Evolutionary conservation across 2,113 vertebrate genomes (phyloP), one percentile per base, ranked within the genome.

Genomic region (Hypanus sabinus): DNA sequence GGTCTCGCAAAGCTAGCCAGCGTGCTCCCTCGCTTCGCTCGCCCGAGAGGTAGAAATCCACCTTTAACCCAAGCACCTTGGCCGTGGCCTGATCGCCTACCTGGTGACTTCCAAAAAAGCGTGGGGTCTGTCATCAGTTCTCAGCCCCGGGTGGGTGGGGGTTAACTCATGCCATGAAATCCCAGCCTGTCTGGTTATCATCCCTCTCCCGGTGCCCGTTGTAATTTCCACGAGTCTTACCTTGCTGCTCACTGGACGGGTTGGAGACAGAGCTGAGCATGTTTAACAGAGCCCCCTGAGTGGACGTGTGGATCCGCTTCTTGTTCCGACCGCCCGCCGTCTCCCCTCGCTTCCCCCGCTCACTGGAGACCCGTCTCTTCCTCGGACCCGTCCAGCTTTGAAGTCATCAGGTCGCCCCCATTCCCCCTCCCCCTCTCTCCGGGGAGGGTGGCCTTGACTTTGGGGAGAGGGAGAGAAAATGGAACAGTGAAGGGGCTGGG

Each of bases 371-470:
- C 85, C n/a, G 85, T 14, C 33, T 14, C 85, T 62, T 33, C 85
- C 5, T 60, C 11, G 57, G 27, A n/a, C 57, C 46, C 33, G 30
- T 90, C 85, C 60, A n/a, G 30, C 33, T 12, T 73, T n/a, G 75
- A 93, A 70, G 55, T 65, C 38, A 46, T 93, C 55, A 73, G n/a
- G 20, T 85, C 36, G 5, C 71, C 71, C 14, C 70, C 71, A 2
- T 20, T 73, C 71, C 20, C 71, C 20, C 71, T 73, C 71, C 20
- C 71, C 20, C 71, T 73, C 71, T 73, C 71, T 73, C 71, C 4
- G 20, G 94, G 46, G 77, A 94, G 12, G 94, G 46, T 94, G 18
- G 94, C 5, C 85, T 85, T 77, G 14, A 30, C 62, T 22, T 46
- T 5, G n/a, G 46, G 77, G 65, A 75, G 22, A 38, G 65, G 27